phyloP scores from a whole-genome alignment of 2,797 vertebrate species.

The Trachops cirrhosus region DNA sequence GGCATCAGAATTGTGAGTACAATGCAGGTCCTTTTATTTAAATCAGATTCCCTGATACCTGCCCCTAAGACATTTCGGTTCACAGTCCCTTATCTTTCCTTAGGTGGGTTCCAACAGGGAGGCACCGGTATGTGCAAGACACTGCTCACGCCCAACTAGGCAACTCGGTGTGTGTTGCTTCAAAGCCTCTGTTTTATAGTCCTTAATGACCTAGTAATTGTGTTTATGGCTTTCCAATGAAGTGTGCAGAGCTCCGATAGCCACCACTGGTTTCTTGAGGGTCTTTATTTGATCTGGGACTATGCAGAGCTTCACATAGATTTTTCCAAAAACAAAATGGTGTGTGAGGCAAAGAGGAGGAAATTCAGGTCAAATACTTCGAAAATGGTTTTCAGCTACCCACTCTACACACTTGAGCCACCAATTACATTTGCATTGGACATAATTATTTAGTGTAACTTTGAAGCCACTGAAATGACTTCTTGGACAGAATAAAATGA shows the following conservation, averaged over 20 bases:
- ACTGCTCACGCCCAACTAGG: conserved; percentile 15
- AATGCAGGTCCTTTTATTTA: background rate
- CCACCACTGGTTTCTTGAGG: background rate
- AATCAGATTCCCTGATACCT: background rate
- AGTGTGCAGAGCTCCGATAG: conserved; percentile 30
- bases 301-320: background rate
- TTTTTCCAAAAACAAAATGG: background rate
- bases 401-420: background rate
- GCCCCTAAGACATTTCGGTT: background rate
- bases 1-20: background rate
- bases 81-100: background rate
- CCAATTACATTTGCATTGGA: background rate
- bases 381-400: background rate
- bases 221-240: conserved; percentile 63
- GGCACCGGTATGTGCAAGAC: background rate
- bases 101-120: background rate
- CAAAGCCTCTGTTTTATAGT: conserved; percentile 48
- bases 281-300: conserved; percentile 49
- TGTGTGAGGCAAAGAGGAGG: background rate
- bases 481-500: conserved; percentile 20
- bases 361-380: background rate
- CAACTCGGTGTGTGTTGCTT: background rate
- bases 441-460: background rate
- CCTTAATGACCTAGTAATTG: conserved; percentile 58
- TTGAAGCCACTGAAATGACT: conserved; percentile 11